Evolutionary conservation across 1,140 invertebrate species (phyloP), one percentile per base, ranked within the genome.

Genomic region (Archivesica marissinica): DNA sequence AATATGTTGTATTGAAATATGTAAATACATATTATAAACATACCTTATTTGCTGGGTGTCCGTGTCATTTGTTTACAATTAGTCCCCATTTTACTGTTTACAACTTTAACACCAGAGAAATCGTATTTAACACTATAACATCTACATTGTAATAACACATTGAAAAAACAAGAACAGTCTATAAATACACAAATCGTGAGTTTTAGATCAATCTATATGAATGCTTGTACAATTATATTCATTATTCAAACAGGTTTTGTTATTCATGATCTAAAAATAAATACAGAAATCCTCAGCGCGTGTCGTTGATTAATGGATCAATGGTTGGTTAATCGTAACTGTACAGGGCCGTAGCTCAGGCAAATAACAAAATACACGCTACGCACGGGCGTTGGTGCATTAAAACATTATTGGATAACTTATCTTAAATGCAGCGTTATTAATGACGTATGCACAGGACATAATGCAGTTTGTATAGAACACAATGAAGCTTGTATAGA

Each of bases 221-320:
- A 52, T n/a, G 38, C 54, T 59, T 59, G 59, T 64, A 2, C 7
- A 25, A 41, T 70, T 23, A 2, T 33, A 15, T 72, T 72, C 35
- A 44, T 50, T 2, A 50, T 30, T 44, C 41, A 72, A 72, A 72
- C 68, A 50, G 68, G 68, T 72, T 72, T 47, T 50, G 23, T 72
- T 72, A 72, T 33, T 72, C 68, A 72, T 72, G 39, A 4, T 47
- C 68, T 72, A 72, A 72, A 72, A 72, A 72, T 72, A 72, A 72
- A 47, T 33, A 23, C 41, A 39, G 25, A 70, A 72, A 72, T 28
- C 68, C 68, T 4, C 68, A 0, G 23, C 35, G 68, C 68, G 68
- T 72, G 68, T 72, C 68, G 28, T 68, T 68, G 50, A 28, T 47
- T 47, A 72, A 72, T 72, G 50, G 41, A 9, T 72, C 41, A 30